Evolutionary conservation across 2,797 vertebrate species (phyloP).

Genomic region (Balearica regulorum): DNA sequence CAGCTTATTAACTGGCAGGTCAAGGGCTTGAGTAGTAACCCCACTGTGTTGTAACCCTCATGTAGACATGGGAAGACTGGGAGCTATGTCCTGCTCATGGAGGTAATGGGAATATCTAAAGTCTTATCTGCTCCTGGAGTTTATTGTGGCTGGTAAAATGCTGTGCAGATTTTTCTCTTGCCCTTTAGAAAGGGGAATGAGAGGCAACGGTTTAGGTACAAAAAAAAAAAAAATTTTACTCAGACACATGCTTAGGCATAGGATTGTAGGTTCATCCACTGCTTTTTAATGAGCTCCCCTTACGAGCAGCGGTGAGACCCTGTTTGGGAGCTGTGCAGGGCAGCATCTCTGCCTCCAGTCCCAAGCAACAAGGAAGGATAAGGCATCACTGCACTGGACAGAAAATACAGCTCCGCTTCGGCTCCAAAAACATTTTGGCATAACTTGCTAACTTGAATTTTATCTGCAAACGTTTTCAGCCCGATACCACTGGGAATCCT

Average conservation of each 20-base stretch:
- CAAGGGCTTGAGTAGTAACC: background rate
- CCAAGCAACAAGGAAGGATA: background rate
- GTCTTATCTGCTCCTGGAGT: background rate
- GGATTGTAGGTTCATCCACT: background rate
- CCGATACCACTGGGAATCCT: background rate
- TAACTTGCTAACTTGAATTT: conserved; percentile 1
- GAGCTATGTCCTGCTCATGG: background rate
- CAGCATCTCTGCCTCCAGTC: background rate
- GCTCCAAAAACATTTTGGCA: conserved; percentile 20
- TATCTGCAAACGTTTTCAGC: conserved; percentile 16
- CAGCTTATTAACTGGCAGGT: background rate
- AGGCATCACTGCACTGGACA: background rate
- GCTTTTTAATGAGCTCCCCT: background rate
- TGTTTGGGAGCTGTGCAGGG: background rate
- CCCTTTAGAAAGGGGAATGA: background rate
- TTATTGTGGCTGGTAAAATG: background rate
- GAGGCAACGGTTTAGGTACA: background rate
- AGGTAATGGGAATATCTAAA: background rate
- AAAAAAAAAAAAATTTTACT: background rate
- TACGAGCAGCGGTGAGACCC: background rate
- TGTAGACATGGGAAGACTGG: background rate
- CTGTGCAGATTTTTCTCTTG: background rate
- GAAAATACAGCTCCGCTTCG: background rate
- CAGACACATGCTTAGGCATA: background rate
- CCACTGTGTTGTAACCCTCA: background rate